Evolutionary conservation across 2,888 invertebrate species (phyloP).

Genomic region (Ochropleura plecta): DNA sequence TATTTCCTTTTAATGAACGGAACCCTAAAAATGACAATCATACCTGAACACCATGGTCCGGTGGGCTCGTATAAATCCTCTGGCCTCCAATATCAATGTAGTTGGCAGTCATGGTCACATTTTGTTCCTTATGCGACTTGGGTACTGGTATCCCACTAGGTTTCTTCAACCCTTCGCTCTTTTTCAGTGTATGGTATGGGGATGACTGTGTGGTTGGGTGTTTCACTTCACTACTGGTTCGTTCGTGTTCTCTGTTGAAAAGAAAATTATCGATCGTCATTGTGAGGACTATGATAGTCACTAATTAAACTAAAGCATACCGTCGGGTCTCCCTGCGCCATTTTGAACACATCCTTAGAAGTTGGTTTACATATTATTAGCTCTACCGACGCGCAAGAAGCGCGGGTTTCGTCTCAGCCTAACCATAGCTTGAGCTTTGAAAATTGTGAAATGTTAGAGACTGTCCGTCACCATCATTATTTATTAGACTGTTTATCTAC

Average conservation of each 20-base stretch:
- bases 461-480: background rate
- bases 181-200: constrained; percentile 87
- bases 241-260: constrained; percentile 84
- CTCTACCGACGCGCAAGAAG: background rate
- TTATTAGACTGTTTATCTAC: background rate
- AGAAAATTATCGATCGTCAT: background rate
- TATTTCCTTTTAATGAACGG: too few species aligned
- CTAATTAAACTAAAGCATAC: background rate
- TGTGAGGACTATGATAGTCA: background rate
- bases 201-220: constrained; percentile 85
- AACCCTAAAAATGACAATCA: background rate
- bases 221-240: constrained; percentile 87
- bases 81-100: constrained; percentile 89
- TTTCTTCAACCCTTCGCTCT: constrained; percentile 83
- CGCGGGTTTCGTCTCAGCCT: background rate
- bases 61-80: constrained; percentile 88
- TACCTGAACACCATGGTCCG: constrained; percentile 89
- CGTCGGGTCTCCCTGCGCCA: background rate
- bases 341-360: background rate
- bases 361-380: background rate
- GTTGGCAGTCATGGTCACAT: constrained; percentile 82
- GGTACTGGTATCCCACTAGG: constrained; percentile 88
- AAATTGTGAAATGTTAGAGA: background rate
- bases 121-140: constrained; percentile 85
- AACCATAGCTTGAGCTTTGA: background rate